Base-by-base conservation (phyloP, 2,113 vertebrate species). In the Platichthys flesus region DNA sequence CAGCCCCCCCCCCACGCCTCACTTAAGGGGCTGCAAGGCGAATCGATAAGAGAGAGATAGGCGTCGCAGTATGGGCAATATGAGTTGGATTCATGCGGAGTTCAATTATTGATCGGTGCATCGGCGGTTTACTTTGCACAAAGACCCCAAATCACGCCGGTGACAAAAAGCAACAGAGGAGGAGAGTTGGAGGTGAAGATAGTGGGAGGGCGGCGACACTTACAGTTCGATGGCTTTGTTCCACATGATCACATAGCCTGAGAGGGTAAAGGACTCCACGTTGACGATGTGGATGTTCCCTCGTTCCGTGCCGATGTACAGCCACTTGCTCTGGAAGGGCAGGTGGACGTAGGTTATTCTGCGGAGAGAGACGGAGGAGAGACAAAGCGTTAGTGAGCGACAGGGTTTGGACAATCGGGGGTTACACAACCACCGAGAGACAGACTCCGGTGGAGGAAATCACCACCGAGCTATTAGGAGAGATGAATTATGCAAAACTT, bases 211-310 rank as follows among this genome's bases (percentile, higher is more conserved):
- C 49, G 40, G 70, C 76, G 49, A 65, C 62, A 98, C 98, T 99
- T 90, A 99, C 98, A 99, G 95, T 96, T 99, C 97, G 88, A 99
- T 99, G 97, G 98, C 98, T 99, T 99, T 99, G 95, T 99, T 99
- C 98, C 98, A 99, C 98, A 99, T 99, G 94, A 99, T 98, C 95
- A 99, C 98, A 73, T 99, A 99, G 96, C 98, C 98, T 96, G 98
- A 99, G 96, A 99, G 98, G 86, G 95, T 96, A 91, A 99, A 99
- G 92, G 97, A 97, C 94, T 99, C 98, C 95, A 99, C 98, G 75
- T 99, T 99, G 90, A 99, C 98, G 72, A 99, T 96, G 89, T 99
- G 97, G 92, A 99, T 96, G 86, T 99, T 99, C 91, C 98, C 98
- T 93, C 97, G 95, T 93, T 99, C 98, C 0, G 98, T 98, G 89